phyloP scores from a whole-genome alignment of 2,113 vertebrate genomes.

The Dicrurus megarhynchus region DNA sequence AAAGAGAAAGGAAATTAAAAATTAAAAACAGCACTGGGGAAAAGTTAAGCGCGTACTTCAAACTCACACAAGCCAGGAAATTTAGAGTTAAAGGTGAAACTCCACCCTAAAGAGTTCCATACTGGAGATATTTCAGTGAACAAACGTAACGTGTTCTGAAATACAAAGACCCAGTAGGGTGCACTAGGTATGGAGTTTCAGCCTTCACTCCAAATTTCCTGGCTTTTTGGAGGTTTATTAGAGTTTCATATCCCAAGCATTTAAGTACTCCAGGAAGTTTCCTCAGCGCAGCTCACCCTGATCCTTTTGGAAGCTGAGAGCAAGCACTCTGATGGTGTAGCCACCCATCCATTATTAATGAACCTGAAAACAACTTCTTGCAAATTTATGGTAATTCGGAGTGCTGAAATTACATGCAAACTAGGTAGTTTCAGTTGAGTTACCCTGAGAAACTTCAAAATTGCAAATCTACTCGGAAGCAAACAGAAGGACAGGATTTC shows the following conservation, averaged over 20 bases:
- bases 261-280: conserved; percentile 15
- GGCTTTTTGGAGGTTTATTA: conserved; percentile 26
- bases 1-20: conserved; percentile 54
- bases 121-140: not conserved
- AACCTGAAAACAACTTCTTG: conserved; percentile 16
- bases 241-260: not conserved
- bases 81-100: conserved; percentile 49
- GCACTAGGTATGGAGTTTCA: conserved; percentile 15
- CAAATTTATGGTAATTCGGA: conserved; percentile 16
- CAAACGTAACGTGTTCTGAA: not conserved
- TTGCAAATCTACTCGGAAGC: not conserved
- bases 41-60: not conserved
- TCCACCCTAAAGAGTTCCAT: not conserved
- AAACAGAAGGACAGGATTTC: not conserved
- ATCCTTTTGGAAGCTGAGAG: not conserved
- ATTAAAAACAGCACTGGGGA: conserved; percentile 16
- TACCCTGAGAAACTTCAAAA: not conserved
- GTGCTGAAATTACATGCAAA: not conserved
- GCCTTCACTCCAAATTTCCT: conserved; percentile 44
- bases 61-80: conserved; percentile 28
- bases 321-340: not conserved
- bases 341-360: conserved; percentile 2
- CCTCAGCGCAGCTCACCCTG: not conserved
- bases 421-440: not conserved
- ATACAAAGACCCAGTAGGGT: conserved; percentile 27